Evolutionary conservation across 2,113 vertebrate species (phyloP).

Genomic region (Ciconia stormi): DNA sequence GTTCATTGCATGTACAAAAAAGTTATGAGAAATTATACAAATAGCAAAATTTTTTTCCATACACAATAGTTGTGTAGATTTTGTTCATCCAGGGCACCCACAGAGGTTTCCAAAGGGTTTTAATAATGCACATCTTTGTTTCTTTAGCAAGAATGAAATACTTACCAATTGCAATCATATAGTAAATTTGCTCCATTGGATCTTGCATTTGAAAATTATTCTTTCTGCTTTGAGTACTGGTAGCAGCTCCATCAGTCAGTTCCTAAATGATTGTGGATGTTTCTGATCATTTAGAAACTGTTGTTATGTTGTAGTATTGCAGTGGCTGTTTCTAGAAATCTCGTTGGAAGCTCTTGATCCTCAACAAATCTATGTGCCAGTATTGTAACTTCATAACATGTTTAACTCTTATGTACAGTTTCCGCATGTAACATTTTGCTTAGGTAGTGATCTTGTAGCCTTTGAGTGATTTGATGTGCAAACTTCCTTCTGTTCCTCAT

Average conservation of each 20-base stretch:
- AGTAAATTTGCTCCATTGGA: background rate
- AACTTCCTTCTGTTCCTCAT: background rate
- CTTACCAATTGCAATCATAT: background rate
- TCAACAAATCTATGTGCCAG: background rate
- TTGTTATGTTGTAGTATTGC: background rate
- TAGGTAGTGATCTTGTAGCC: background rate
- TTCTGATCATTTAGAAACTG: background rate
- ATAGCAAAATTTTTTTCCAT: background rate
- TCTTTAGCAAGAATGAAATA: background rate
- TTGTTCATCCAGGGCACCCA: background rate
- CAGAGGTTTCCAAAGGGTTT: background rate
- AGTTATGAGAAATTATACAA: background rate
- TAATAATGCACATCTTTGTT: background rate
- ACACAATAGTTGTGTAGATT: background rate
- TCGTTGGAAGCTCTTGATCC: background rate
- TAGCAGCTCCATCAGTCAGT: background rate
- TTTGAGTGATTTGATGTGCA: background rate
- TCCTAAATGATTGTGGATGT: background rate
- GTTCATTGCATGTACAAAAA: background rate
- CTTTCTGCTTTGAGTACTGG: background rate
- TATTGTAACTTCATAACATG: background rate
- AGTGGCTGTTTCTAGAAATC: slow-evolving; percentile 10
- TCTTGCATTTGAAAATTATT: background rate
- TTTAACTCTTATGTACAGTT: background rate
- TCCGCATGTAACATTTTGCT: background rate